These are phyloP conservation scores for Periophthalmodon schlosseri DNA, from an alignment of 2,113 vertebrate species.

Conservation along the genomic window DNA sequence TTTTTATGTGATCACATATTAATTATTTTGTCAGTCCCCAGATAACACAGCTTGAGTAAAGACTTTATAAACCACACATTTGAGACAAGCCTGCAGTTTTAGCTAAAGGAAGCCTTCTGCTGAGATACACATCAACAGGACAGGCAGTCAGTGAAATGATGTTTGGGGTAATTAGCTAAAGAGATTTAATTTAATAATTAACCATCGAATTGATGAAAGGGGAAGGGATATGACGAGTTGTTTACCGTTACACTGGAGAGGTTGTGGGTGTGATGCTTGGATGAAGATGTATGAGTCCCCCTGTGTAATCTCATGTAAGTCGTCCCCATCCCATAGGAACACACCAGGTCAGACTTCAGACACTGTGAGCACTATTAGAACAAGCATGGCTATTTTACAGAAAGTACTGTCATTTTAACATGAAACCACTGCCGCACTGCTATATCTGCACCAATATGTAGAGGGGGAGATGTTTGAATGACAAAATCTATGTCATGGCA, in stretches of 20 bases:
- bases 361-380: not conserved
- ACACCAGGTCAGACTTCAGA: too few species aligned
- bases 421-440: too few species aligned
- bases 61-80: slow-evolving; percentile 3
- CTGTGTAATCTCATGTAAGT: too few species aligned
- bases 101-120: not conserved
- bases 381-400: too few species aligned
- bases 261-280: not conserved
- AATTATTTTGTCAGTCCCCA: slow-evolving; percentile 42
- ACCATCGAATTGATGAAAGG: too few species aligned
- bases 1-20: slow-evolving; percentile 31
- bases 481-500: too few species aligned
- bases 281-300: not conserved
- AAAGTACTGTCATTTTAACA: too few species aligned
- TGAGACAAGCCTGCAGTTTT: slow-evolving; percentile 11
- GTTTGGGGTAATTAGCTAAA: not conserved
- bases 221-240: not conserved
- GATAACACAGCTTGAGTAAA: slow-evolving; percentile 29
- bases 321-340: too few species aligned
- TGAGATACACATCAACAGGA: not conserved
- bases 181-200: not conserved
- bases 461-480: too few species aligned
- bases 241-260: not conserved
- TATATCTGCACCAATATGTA: too few species aligned
- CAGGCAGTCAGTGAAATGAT: not conserved